Evolutionary conservation across 2,888 invertebrate species (phyloP), one percentile per base, ranked within the genome.

Genomic region (Ephialtes manifestator): DNA sequence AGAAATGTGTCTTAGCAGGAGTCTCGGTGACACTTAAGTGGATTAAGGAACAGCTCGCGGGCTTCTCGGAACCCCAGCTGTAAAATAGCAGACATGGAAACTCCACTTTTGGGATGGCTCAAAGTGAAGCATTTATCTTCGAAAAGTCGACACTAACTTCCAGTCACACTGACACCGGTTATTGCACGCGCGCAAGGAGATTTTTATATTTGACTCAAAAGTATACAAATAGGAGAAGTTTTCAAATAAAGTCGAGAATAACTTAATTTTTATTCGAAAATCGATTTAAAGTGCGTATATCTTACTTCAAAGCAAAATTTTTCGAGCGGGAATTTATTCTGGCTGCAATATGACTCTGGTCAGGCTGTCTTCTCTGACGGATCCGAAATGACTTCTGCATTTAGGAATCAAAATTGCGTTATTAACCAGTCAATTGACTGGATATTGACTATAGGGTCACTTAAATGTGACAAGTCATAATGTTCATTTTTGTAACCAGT

Each of bases 31-130:
- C 71, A 46, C 68, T 72, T 85, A 85, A 85, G 71, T 83, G 80
- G 85, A 85, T 85, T 85, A 81, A 46, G 43, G n/a, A 70, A 70
- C 74, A 80, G 71, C 79, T 71, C 43, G 71, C n/a, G 74, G 83
- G 77, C 75, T 82, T 83, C 80, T 31, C 24, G 43, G 20, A 77
- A 55, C 71, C 4, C 65, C 24, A 60, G n/a, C 28, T 8, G 46
- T 48, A 31, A 60, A 60, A 74, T 46, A 46, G 46, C 28, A 28
- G 18, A 31, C 39, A 13, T 3, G 65, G 65, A 67, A 67, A 67
- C 65, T 43, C 18, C 3, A 20, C 43, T 67, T 46, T 63, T 18
- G n/a, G 7, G n/a, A 20, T 39, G 43, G 20, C 31, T 67, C 43
- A 24, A 18, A 43, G 43, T 67, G 46, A 67, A 18, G 43, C n/a